These are phyloP conservation scores for Beroe ovata DNA, from an alignment of 37 sponge, comb jelly and placozoan genomes.

Conservation along the genomic window DNA sequence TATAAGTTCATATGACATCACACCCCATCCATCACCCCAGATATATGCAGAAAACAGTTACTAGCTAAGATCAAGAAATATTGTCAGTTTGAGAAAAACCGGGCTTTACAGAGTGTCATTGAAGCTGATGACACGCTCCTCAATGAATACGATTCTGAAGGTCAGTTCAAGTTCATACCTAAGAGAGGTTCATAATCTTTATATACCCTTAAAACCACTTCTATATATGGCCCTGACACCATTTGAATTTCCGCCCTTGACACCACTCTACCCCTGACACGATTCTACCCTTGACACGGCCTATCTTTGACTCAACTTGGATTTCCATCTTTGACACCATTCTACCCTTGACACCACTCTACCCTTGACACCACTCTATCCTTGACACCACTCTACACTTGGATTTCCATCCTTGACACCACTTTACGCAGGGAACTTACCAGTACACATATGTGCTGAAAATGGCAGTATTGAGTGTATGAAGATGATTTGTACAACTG, in stretches of 20 bases:
- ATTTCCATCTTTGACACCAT: neutral
- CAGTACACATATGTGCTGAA: slow-evolving; percentile 56
- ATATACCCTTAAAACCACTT: neutral
- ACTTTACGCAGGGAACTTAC: neutral
- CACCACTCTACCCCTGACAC: no score
- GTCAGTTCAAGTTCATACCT: neutral
- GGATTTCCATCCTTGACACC: neutral
- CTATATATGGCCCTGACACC: no score
- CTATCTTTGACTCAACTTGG: neutral
- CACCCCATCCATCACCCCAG: no score
- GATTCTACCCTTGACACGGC: no score
- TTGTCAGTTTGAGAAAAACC: slow-evolving; percentile 46
- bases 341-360: neutral
- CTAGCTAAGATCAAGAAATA: slow-evolving; percentile 28
- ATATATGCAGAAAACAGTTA: neutral
- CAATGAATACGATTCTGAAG: slow-evolving; percentile 22
- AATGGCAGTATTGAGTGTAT: slow-evolving; percentile 53
- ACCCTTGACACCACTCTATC: neutral
- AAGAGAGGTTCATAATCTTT: neutral
- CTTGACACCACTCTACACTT: neutral
- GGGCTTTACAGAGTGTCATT: neutral
- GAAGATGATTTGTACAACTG: slow-evolving; percentile 26
- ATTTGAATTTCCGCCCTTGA: no score
- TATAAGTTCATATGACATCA: no score
- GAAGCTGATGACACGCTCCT: neutral